Evolutionary conservation across 2,888 invertebrate species (phyloP), one percentile per base, ranked within the genome.

Genomic region (Luperina testacea): DNA sequence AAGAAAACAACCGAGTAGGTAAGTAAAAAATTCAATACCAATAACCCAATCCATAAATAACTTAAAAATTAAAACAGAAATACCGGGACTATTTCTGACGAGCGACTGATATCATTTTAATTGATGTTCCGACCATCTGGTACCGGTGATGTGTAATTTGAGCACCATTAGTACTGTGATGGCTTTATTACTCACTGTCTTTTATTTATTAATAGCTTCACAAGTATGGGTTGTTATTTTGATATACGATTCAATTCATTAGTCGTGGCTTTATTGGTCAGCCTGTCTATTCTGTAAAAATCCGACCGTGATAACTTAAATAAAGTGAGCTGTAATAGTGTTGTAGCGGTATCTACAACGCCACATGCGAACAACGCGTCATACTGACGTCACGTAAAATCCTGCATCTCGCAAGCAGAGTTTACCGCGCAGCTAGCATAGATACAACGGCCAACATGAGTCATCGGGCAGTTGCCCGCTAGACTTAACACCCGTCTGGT

Each of bases 81-180:
- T 70, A 57, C 53, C 20, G 53, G 42, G 20, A 72, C 77, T 72
- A 86, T 80, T 85, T 73, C 64, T 77, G 71, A 42, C 65, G 53
- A 51, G 15, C 61, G 74, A 84, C 88, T 90, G 90, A 91, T 91
- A 87, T 83, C 87, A 85, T 83, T 90, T 89, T 91, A 90, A 91
- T 91, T 88, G 91, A 86, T 83, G 84, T 78, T 89, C 83, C 68
- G 69, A 68, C 65, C 91, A 91, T 90, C 90, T 91, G 91, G 80
- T 78, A 45, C 45, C n/a, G 0, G 77, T 32, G 84, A 87, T 86
- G 53, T 91, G 90, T 92, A 90, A 91, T 92, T 91, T 91, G 88
- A 82, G 73, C 75, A 86, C 89, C 89, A 91, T 91, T 91, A 89
- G 86, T 84, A 70, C 57, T 48, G 72, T 78, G 84, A 88, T 90